phyloP scores from a whole-genome alignment of 2,888 invertebrate genomes.

The Cheilosia pagana region DNA sequence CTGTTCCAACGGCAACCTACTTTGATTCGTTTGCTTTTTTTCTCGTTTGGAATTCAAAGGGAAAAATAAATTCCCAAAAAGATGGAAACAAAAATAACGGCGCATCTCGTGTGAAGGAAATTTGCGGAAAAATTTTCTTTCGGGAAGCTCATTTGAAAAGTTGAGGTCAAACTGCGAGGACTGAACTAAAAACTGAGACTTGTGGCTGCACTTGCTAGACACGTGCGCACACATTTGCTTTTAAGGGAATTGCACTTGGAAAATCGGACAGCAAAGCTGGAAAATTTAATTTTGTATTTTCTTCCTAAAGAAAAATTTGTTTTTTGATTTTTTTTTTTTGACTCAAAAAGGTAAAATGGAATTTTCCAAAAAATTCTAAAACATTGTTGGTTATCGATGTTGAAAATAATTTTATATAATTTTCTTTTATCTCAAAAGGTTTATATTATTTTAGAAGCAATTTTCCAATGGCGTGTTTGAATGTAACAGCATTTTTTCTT shows the following conservation, averaged over 20 bases:
- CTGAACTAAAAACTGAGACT: slow-evolving; percentile 63
- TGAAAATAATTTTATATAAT: not conserved
- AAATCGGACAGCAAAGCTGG: slow-evolving; percentile 20
- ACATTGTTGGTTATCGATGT: slow-evolving; percentile 10
- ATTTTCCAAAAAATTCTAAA: slow-evolving; percentile 44
- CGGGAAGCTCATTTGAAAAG: slow-evolving; percentile 75
- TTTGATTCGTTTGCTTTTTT: slow-evolving; percentile 40
- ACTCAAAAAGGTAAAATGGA: slow-evolving; percentile 36
- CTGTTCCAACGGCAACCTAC: slow-evolving; percentile 17
- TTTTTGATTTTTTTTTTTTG: slow-evolving; percentile 28
- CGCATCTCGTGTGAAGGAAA: slow-evolving; percentile 46
- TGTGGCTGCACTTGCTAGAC: slow-evolving; percentile 69
- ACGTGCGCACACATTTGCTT: slow-evolving; percentile 76
- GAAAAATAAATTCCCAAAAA: slow-evolving; percentile 51
- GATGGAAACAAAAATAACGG: slow-evolving; percentile 64
- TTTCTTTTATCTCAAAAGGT: slow-evolving; percentile 13
- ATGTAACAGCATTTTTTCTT: slow-evolving; percentile 14
- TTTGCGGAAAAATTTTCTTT: slow-evolving; percentile 38
- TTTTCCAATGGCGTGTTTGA: not conserved
- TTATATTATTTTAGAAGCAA: not conserved
- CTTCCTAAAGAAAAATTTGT: slow-evolving; percentile 13
- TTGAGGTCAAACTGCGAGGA: slow-evolving; percentile 76
- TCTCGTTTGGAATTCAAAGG: slow-evolving; percentile 18
- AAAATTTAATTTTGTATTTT: slow-evolving; percentile 29
- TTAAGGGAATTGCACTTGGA: slow-evolving; percentile 42